Evolutionary conservation across 2,797 vertebrate genomes (phyloP).

Genomic region (Myripristis murdjan): DNA sequence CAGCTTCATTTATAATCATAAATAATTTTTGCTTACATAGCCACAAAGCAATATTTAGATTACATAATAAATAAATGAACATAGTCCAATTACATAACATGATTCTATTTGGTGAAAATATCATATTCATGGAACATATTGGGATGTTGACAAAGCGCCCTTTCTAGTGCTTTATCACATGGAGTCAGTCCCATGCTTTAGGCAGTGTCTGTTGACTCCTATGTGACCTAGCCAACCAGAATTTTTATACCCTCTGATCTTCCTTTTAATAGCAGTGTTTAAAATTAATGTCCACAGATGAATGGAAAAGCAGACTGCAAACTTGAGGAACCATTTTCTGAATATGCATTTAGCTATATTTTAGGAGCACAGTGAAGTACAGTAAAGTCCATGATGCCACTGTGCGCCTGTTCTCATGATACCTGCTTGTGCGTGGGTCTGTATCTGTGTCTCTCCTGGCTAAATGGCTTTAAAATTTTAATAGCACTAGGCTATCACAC

Average conservation of each 20-base stretch:
- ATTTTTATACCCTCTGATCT: conserved; percentile 16
- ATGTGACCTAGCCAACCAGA: conserved; percentile 15
- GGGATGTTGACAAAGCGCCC: conserved; percentile 63
- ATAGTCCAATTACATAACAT: background rate
- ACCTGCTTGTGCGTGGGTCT: too few relatives aligned
- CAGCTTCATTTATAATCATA: background rate
- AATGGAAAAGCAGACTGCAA: background rate
- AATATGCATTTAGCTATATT: background rate
- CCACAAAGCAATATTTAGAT: conserved; percentile 7
- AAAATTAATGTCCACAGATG: conserved; percentile 3
- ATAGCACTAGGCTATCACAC: too few relatives aligned
- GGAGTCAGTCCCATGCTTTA: conserved; percentile 45
- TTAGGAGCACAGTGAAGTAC: background rate
- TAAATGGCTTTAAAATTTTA: too few relatives aligned
- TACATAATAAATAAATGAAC: conserved; percentile 6
- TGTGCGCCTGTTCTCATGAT: too few relatives aligned
- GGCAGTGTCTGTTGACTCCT: conserved; percentile 27
- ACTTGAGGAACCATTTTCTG: background rate
- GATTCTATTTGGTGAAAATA: conserved; percentile 17
- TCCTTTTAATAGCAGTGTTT: conserved; percentile 7
- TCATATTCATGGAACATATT: conserved; percentile 16
- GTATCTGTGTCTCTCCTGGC: too few relatives aligned
- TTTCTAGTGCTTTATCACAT: conserved; percentile 70
- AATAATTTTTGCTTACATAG: background rate
- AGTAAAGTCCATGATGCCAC: too few relatives aligned